These are phyloP conservation scores for Gambusia holbrooki DNA, from an alignment of 2,113 vertebrate species.

Conservation along the genomic window DNA sequence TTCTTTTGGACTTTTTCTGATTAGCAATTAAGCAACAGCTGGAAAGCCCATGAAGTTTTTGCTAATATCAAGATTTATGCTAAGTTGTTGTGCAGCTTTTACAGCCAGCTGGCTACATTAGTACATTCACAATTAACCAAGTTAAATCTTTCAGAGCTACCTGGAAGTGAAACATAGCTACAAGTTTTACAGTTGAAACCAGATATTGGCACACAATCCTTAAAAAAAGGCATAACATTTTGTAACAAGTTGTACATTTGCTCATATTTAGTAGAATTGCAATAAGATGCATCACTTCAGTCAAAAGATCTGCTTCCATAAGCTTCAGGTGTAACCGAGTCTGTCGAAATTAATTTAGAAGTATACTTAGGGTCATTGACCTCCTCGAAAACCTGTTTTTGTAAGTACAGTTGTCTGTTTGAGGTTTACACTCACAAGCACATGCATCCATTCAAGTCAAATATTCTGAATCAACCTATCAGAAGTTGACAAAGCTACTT, in stretches of 20 bases:
- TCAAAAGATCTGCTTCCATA: background rate
- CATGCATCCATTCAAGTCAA: background rate
- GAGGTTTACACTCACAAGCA: background rate
- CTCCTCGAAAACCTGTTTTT: background rate
- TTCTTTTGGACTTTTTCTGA: conserved; percentile 10
- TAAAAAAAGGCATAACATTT: background rate
- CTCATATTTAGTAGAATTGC: background rate
- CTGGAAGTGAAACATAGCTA: background rate
- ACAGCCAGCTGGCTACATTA: background rate
- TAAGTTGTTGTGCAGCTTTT: background rate
- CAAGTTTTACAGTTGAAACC: background rate
- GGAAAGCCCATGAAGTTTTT: conserved; percentile 46
- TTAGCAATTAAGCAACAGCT: background rate
- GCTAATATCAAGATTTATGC: background rate
- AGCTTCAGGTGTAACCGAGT: background rate
- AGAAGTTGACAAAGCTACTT: background rate
- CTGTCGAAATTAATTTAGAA: background rate
- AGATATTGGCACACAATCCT: background rate
- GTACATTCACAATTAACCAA: background rate
- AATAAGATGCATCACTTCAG: background rate
- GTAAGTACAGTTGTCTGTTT: background rate
- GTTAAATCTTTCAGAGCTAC: background rate
- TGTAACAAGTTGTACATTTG: background rate
- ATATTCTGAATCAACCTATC: background rate
- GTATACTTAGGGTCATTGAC: background rate